phyloP scores from a whole-genome alignment of 2,797 vertebrate genomes.

The Coracias cyanogaster region DNA sequence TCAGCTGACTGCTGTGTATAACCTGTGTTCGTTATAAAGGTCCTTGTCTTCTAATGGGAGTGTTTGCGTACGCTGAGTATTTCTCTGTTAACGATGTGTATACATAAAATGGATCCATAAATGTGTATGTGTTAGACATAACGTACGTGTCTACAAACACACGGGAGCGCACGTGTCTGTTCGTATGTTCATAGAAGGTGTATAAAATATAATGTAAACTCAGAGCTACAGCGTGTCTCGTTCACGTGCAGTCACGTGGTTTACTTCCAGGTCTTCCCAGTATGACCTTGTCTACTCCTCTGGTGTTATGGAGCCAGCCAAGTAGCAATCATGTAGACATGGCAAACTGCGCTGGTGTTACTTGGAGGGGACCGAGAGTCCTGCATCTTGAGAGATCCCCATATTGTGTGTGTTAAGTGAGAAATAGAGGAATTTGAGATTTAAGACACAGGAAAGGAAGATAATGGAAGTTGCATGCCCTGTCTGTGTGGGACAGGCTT shows the following conservation, averaged over 20 bases:
- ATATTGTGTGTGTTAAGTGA: not conserved
- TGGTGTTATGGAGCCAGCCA: not conserved
- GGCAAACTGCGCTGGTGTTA: not conserved
- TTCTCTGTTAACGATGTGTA: conserved; percentile 76
- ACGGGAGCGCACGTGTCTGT: not conserved
- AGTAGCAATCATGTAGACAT: not conserved
- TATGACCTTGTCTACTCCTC: not conserved
- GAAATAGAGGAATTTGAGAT: not conserved
- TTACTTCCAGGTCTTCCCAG: not conserved
- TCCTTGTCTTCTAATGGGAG: conserved; percentile 82
- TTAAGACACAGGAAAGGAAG: not conserved
- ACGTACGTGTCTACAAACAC: not conserved
- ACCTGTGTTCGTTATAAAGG: conserved; percentile 61
- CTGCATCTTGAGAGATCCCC: not conserved
- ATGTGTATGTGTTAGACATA: not conserved
- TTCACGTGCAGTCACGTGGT: not conserved
- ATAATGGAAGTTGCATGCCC: not conserved
- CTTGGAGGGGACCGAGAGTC: not conserved
- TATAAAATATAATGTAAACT: not conserved
- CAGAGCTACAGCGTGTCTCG: not conserved
- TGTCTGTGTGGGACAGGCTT: not conserved
- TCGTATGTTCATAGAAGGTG: not conserved
- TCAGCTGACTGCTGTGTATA: conserved; percentile 73
- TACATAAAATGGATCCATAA: not conserved
- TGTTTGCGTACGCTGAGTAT: conserved; percentile 68